Evolutionary conservation across 2,888 invertebrate species (phyloP), one percentile per base, ranked within the genome.

Genomic region (Fabriciana adippe): DNA sequence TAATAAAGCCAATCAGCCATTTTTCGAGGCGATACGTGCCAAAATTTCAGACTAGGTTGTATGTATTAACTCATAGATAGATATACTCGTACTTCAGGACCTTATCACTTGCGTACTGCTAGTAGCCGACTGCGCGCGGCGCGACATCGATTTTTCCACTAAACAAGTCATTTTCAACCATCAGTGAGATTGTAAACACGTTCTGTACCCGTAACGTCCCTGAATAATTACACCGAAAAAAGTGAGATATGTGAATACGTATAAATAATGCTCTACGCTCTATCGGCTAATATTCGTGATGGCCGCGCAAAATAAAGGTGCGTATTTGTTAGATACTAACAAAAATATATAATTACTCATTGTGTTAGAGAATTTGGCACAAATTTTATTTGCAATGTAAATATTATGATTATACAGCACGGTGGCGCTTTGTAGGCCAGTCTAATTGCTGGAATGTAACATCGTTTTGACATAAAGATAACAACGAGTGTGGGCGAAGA

Each of bases 231-330:
- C 71, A 72, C 66, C 54, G 60, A 66, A 73, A 75, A 76, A 75
- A 76, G 76, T 73, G 81, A 82, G 81, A 78, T 79, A 84, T 84
- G 87, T 86, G 85, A 87, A 75, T 82, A 72, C 76, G 77, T 74
- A 71, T 76, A 81, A 84, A 89, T 83, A 80, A 91, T 91, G 90
- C 81, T 77, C 80, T 74, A 81, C 81, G 79, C 78, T 81, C 79
- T 74, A 74, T 74, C 78, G 68, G 74, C 73, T 78, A 79, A 79
- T 78, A 79, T 81, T 73, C 73, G 83, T 77, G 72, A 91, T 91
- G 92, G 92, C 90, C 77, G 88, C 89, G 69, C 83, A 85, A 88
- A 91, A 89, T 89, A 92, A 88, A 89, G 88, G 92, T 91, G 79
- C 74, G 86, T 81, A n/a, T 18, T 47, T 14, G 18, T 35, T n/a